Base-by-base conservation (phyloP, 2,797 vertebrate genomes). In the Anguilla megastoma region DNA sequence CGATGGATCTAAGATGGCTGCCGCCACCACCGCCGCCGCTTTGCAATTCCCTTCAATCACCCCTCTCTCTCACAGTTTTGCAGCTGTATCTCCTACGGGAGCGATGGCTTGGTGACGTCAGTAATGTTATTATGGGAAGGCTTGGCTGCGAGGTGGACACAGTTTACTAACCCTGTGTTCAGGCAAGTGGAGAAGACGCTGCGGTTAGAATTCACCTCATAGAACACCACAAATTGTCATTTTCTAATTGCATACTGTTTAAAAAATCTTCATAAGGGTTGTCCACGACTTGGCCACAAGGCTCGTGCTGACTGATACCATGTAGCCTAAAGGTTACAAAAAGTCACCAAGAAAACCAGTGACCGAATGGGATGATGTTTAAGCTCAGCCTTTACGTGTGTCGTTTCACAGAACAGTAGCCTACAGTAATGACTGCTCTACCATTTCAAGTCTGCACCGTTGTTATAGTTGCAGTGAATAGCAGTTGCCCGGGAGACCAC, bases 1-100 rank as follows among this genome's bases (percentile, higher is more conserved):
- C 90, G 93, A 94, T 90, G 93, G 93, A 92, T 95, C 95, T 97
- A 97, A 97, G 94, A 97, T 97, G 96, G 96, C 96, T 95, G 96
- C 95, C 91, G 85, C 88, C 93, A 84, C 93, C 94, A 71, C 27
- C 69, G 92, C 93, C 87, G 52, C 83, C 93, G 93, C 93, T 95
- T 92, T 89, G 90, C 94, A 92, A 48, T 94, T 89, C 93, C 36
- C 92, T 92, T 48, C 86, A 60, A 45, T 87, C 91, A 89, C 63
- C 92, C 94, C 90, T 76, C 89, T 80, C 87, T 85, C 91, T 89
- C 90, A 88, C 93, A 93, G 93, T 90, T 94, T 93, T 94, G 94
- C 94, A 92, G 92, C 92, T 83, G 83, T 85, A 91, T 94, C 76
- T 83, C 93, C 90, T 93, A 88, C 2, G 89, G 88, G 91, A 91